Evolutionary conservation across 1,140 invertebrate genomes (phyloP).

Genomic region (Pseudobourletiella spinata): DNA sequence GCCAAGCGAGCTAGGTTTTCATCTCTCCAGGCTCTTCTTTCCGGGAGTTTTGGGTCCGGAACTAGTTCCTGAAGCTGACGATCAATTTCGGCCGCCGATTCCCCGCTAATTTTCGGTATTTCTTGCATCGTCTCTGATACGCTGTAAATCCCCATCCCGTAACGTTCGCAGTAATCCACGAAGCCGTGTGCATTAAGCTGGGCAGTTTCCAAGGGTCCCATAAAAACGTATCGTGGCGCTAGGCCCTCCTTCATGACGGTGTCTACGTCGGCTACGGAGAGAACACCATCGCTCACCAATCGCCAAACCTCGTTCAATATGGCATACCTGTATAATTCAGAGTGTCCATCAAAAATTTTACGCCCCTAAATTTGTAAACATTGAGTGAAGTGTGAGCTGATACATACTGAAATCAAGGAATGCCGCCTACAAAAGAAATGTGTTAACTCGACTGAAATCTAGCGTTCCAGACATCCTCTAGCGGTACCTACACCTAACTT

Average conservation of each 20-base stretch:
- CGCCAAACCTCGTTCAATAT: constrained; percentile 88
- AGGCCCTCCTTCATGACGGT: constrained; percentile 89
- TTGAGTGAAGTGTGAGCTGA: no score
- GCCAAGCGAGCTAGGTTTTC: constrained; percentile 69
- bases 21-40: constrained; percentile 73
- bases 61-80: constrained; percentile 61
- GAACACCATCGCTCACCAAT: constrained; percentile 69
- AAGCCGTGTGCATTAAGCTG: constrained; percentile 89
- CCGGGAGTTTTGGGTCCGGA: constrained; percentile 62
- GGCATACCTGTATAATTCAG: constrained; percentile 74
- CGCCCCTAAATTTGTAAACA: background rate
- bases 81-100: constrained; percentile 38
- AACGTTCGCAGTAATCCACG: constrained; percentile 60
- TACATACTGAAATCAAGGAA: no score
- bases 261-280: constrained; percentile 82
- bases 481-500: constrained; percentile 36
- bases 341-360: constrained; percentile 13
- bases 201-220: constrained; percentile 86
- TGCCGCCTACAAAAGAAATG: no score
- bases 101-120: constrained; percentile 63
- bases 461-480: no score
- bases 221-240: constrained; percentile 87
- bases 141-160: constrained; percentile 65
- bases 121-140: constrained; percentile 67
- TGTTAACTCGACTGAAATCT: no score